Percentiles rank a stretch among this genome's conserved stretches.
Evolutionary conservation across 2,797 vertebrate genomes (phyloP).

Genomic region (Aplochiton taeniatus): DNA sequence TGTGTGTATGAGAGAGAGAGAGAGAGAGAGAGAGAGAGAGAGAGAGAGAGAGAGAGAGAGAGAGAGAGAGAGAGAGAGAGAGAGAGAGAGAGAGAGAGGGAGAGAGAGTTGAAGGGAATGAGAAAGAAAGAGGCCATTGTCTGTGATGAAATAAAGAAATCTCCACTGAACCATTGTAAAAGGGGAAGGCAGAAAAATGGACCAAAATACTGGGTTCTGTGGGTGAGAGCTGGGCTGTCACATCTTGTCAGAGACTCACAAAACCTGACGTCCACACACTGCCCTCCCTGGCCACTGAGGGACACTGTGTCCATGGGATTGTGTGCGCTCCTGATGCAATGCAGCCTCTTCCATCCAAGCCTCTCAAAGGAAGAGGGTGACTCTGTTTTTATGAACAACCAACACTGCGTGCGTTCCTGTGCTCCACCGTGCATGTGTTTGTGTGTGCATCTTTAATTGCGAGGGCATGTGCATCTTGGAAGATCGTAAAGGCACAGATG

Average conservation of each 20-base stretch:
- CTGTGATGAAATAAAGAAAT: constrained; percentile 90
- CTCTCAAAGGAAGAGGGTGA: constrained; percentile 20
- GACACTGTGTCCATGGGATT: constrained; percentile 65
- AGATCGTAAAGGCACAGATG: too few species aligned
- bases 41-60: constrained; percentile 25
- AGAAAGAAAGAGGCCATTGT: constrained; percentile 82
- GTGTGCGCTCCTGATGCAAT: constrained; percentile 52
- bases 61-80: constrained; percentile 13
- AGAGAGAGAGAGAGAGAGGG: constrained; percentile 28
- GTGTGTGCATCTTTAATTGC: neutral
- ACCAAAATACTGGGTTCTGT: constrained; percentile 76
- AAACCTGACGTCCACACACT: constrained; percentile 77
- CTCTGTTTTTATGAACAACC: constrained; percentile 8
- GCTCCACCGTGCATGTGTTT: neutral
- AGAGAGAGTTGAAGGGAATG: constrained; percentile 56
- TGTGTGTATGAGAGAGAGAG: constrained; percentile 25
- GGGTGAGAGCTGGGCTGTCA: constrained; percentile 79
- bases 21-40: constrained; percentile 7
- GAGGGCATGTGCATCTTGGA: too few species aligned
- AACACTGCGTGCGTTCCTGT: neutral
- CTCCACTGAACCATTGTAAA: constrained; percentile 93
- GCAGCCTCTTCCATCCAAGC: constrained; percentile 45
- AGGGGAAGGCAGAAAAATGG: constrained; percentile 88
- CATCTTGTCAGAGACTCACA: constrained; percentile 79
- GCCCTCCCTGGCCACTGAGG: constrained; percentile 58